Evolutionary conservation across 2,113 vertebrate genomes (phyloP), one percentile per base, ranked within the genome.

Genomic region (Neogale vison): DNA sequence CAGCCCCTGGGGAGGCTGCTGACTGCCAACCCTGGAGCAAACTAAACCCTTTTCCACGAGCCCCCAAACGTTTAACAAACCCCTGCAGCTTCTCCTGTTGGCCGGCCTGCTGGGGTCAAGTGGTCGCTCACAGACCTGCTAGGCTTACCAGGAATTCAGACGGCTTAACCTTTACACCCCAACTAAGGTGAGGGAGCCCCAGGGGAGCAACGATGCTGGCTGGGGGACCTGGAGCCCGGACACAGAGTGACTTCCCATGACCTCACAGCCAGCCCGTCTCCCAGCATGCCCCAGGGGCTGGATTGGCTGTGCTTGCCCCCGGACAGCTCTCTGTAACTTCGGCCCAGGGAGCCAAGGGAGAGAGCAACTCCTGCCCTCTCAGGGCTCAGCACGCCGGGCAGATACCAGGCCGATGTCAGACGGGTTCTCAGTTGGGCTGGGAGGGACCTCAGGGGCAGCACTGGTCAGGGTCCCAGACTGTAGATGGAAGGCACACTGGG

Each of bases 381-480:
- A 3, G n/a, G 69, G 17, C 47, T 29, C 0, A 0, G 10, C 9
- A 47, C 12, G 23, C 50, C 3, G 15, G 18, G 26, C 6, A 6
- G 36, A 50, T 8, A 34, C 18, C 10, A 39, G 45, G 57, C 39
- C 12, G 4, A 24, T 1, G 81, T 17, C 34, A 11, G 21, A 31
- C 15, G 61, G n/a, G n/a, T 21, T 24, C 20, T 67, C 47, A 26
- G 23, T 13, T 6, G 5, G 88, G 45, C 72, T 21, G 59, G n/a
- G 65, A 65, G 45, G 57, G 71, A 34, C 71, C 45, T 55, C 8
- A 2, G 83, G 52, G 52, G 42, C 79, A n/a, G 72, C 86, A 23
- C 8, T 4, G 61, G 72, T 0, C 36, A 4, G 0, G 2, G 6
- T 3, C 23, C 9, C 45, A 45, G 63, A 52, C 2, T 0, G 21